Conservation (phyloP, 1,140 invertebrate species). For the Trichomalopsis sarcophagae region DNA sequence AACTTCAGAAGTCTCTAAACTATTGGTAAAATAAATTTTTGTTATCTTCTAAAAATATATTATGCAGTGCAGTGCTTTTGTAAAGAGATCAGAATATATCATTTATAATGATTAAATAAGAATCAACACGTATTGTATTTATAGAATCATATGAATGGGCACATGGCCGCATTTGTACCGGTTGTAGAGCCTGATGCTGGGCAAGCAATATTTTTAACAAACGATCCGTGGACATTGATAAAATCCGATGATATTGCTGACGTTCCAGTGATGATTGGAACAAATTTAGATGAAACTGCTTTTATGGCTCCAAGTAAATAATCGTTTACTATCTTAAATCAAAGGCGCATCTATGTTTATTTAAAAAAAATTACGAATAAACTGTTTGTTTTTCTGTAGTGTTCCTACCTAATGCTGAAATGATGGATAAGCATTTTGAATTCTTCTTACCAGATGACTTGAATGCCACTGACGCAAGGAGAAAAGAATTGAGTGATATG, state of each 20-base stretch:
- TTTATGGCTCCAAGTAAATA: constrained; percentile 61
- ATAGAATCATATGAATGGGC: constrained; percentile 64
- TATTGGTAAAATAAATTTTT: constrained; percentile 57
- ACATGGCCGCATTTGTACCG: constrained; percentile 77
- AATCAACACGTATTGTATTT: constrained; percentile 25
- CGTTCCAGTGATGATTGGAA: constrained; percentile 80
- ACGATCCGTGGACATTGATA: constrained; percentile 75
- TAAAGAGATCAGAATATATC: not conserved
- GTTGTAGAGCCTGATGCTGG: constrained; percentile 77
- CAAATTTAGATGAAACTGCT: constrained; percentile 77
- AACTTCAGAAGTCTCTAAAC: constrained; percentile 58
- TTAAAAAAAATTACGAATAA: not conserved
- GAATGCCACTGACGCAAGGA: constrained; percentile 71
- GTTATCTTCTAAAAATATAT: not conserved
- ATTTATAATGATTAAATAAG: constrained; percentile 16
- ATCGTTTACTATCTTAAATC: not conserved
- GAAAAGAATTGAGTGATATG: constrained; percentile 71
- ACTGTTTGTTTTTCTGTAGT: constrained; percentile 53
- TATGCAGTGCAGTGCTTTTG: not conserved
- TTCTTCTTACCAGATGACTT: constrained; percentile 78
- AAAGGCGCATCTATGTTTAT: not conserved
- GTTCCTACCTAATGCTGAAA: constrained; percentile 55
- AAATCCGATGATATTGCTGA: constrained; percentile 73
- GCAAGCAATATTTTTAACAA: constrained; percentile 79
- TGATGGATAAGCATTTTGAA: constrained; percentile 76